Evolutionary conservation across 2,888 invertebrate genomes (phyloP).

Genomic region (Stictocephala bisonia): DNA sequence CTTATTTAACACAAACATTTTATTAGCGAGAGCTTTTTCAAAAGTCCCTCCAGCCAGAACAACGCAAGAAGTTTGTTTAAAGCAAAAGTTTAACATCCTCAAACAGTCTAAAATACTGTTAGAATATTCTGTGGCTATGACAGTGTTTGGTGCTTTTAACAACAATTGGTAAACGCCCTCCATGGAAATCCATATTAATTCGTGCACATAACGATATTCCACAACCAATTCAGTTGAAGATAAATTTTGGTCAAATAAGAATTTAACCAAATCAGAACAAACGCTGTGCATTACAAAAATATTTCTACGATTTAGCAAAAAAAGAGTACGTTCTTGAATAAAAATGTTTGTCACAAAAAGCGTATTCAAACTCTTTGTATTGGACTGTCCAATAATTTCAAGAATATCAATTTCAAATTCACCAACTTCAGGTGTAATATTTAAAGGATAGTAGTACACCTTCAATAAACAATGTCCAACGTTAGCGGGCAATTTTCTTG

Average conservation of each 20-base stretch:
- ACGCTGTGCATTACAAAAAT: slow-evolving; percentile 21
- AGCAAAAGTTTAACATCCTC: slow-evolving; percentile 23
- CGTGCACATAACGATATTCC: neutral
- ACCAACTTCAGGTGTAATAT: neutral
- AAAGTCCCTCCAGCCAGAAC: slow-evolving; percentile 5
- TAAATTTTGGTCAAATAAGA: slow-evolving; percentile 13
- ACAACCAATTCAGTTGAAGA: neutral
- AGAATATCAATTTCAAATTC: slow-evolving; percentile 33
- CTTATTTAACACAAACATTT: neutral
- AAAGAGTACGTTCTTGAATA: slow-evolving; percentile 21
- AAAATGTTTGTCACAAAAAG: slow-evolving; percentile 37
- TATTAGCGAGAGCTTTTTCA: slow-evolving; percentile 18
- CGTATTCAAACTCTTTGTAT: neutral
- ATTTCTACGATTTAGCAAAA: slow-evolving; percentile 29
- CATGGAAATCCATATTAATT: slow-evolving; percentile 21
- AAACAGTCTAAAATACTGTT: slow-evolving; percentile 36
- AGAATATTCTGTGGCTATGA: slow-evolving; percentile 9
- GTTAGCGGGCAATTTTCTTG: neutral
- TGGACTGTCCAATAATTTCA: neutral
- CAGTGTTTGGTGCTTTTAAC: slow-evolving; percentile 22
- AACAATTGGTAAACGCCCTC: slow-evolving; percentile 17
- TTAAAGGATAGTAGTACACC: slow-evolving; percentile 26
- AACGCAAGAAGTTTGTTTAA: slow-evolving; percentile 16
- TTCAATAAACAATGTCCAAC: slow-evolving; percentile 6
- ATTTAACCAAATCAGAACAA: slow-evolving; percentile 8